A percentile compares a stretch with the other conserved stretches of the same genome.
These are phyloP conservation scores for Aptenodytes forsteri DNA, from an alignment of 2,113 vertebrate species.

Conservation along the genomic window DNA sequence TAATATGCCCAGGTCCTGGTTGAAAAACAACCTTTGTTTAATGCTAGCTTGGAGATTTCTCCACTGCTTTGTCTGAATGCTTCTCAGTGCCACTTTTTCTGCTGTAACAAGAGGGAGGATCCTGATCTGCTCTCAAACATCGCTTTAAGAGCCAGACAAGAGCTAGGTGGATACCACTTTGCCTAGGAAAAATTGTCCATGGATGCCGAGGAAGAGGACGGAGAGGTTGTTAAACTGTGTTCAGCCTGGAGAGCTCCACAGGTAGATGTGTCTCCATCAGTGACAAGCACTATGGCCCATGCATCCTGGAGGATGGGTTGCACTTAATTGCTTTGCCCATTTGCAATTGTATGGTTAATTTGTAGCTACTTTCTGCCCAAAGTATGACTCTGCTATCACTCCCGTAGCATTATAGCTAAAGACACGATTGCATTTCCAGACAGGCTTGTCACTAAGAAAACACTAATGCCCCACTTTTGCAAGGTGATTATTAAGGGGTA, in stretches of 20 bases:
- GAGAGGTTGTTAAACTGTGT: not conserved
- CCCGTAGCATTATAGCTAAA: not conserved
- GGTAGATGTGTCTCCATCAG: not conserved
- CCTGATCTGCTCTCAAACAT: not conserved
- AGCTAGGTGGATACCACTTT: not conserved
- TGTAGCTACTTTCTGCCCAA: slow-evolving; percentile 40
- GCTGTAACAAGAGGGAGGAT: not conserved
- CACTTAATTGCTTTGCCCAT: slow-evolving; percentile 26
- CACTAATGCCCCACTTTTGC: slow-evolving; percentile 52
- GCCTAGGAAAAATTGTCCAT: not conserved
- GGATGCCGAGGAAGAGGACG: not conserved
- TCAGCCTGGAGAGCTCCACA: not conserved
- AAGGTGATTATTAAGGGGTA: slow-evolving; percentile 46
- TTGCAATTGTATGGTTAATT: slow-evolving; percentile 45
- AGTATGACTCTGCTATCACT: slow-evolving; percentile 19
- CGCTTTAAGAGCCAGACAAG: not conserved
- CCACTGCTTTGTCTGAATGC: not conserved
- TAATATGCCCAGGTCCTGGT: not conserved
- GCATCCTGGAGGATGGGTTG: not conserved
- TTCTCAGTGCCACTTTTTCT: not conserved
- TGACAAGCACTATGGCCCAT: not conserved
- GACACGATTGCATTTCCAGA: slow-evolving; percentile 7
- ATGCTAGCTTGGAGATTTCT: not conserved
- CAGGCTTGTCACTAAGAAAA: slow-evolving; percentile 50
- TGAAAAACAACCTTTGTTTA: not conserved